Percentiles rank a stretch among this genome's conserved stretches.
Conservation (phyloP, 2,888 invertebrate genomes). For the Copidosoma aretas region DNA sequence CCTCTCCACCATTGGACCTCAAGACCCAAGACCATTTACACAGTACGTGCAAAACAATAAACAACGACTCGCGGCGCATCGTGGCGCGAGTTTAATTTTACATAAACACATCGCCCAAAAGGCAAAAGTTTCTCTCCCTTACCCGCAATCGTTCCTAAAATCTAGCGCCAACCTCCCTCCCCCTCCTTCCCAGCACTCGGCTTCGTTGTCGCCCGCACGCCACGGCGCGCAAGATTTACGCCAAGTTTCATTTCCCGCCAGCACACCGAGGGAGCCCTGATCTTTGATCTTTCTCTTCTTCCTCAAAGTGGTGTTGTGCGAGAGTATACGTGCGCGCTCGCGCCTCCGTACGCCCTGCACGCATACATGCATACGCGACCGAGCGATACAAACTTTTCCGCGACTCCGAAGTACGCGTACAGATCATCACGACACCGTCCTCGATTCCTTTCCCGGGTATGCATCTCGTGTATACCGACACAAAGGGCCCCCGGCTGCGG, state of each 20-base stretch:
- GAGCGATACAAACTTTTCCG: constrained; percentile 27
- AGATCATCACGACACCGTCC: neutral
- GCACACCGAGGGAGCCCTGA: neutral
- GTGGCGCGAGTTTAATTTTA: constrained; percentile 25
- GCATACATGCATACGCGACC: neutral
- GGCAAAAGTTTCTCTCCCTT: constrained; percentile 15
- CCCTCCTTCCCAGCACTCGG: neutral
- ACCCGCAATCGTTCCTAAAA: constrained; percentile 24
- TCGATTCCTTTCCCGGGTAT: neutral
- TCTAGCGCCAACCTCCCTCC: neutral
- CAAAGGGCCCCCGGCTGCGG: neutral
- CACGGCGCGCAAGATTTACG: constrained; percentile 37
- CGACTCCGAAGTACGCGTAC: constrained; percentile 3
- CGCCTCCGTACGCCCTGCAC: too few species aligned
- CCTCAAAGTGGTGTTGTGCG: neutral
- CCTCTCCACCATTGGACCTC: too few species aligned
- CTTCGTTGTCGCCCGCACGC: constrained; percentile 4
- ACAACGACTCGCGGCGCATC: too few species aligned
- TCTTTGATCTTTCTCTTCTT: constrained; percentile 32
- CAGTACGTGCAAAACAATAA: too few species aligned
- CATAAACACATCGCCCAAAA: constrained; percentile 27
- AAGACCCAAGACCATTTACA: too few species aligned
- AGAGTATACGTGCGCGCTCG: neutral
- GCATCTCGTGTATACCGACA: neutral
- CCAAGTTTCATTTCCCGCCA: constrained; percentile 31